A percentile compares a stretch with the other conserved stretches of the same genome.
These are phyloP conservation scores for Scolanthus callimorphus DNA, from an alignment of 92 coral and sea anemone species.

Conservation along the genomic window DNA sequence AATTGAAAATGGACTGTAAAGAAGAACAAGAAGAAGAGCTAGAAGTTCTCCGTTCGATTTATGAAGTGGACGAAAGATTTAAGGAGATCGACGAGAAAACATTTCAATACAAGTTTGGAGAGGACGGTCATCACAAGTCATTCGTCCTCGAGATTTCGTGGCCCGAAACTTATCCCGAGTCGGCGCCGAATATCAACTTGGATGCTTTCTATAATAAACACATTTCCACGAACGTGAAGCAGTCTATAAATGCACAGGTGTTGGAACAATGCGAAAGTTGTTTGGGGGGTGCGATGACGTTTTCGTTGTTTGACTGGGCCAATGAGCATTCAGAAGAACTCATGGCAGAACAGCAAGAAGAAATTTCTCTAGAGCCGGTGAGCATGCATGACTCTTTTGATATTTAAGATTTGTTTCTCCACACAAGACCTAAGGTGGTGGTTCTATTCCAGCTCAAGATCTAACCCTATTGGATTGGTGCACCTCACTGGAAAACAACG, in stretches of 20 bases:
- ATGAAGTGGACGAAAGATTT: constrained; percentile 86
- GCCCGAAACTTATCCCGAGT: constrained; percentile 80
- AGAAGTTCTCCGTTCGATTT: constrained; percentile 91
- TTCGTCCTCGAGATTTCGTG: constrained; percentile 80
- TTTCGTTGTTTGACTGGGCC: constrained; percentile 81
- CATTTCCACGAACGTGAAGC: constrained; percentile 60
- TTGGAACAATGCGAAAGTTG: constrained; percentile 74
- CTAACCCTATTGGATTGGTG: too few relatives aligned
- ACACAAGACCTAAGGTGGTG: too few relatives aligned
- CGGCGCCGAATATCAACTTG: constrained; percentile 63
- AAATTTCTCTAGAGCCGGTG: constrained; percentile 15
- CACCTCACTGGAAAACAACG: too few relatives aligned
- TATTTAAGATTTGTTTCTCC: too few relatives aligned
- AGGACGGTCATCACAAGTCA: constrained; percentile 80
- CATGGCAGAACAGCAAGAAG: constrained; percentile 67
- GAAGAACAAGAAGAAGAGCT: constrained; percentile 93
- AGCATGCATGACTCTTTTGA: too few relatives aligned
- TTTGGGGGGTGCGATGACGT: constrained; percentile 89
- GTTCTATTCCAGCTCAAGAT: too few relatives aligned
- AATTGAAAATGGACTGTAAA: constrained; percentile 63
- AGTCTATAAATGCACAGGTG: constrained; percentile 40
- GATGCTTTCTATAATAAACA: constrained; percentile 93
- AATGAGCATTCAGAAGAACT: constrained; percentile 79
- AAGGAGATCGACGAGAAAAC: constrained; percentile 69
- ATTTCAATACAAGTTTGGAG: constrained; percentile 95